phyloP scores from a whole-genome alignment of 2,888 invertebrate genomes.

The Smittia aterrima region DNA sequence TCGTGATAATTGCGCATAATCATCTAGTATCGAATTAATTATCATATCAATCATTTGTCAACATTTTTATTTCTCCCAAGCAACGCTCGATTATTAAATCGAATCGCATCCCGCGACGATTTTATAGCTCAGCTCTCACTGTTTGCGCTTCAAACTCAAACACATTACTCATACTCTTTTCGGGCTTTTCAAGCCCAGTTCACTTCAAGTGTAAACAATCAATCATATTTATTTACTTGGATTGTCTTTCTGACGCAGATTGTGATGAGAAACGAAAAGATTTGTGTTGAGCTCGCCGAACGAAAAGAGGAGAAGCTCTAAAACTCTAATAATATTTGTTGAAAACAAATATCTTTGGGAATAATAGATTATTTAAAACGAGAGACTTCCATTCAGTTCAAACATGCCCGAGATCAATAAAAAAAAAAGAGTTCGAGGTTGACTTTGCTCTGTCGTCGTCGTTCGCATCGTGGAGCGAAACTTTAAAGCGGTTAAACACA shows the following conservation, averaged over 20 bases:
- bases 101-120: neutral
- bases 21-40: constrained; percentile 28
- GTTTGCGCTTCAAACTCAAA: constrained; percentile 22
- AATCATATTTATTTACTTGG: constrained; percentile 9
- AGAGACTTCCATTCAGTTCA: constrained; percentile 25
- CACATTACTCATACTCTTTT: constrained; percentile 28
- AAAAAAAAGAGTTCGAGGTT: too few relatives aligned
- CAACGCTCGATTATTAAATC: neutral
- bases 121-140: constrained; percentile 37
- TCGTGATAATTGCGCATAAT: constrained; percentile 32
- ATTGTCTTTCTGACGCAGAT: neutral
- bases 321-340: constrained; percentile 41
- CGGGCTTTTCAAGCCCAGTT: neutral
- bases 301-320: constrained; percentile 37
- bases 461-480: neutral
- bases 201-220: constrained; percentile 35
- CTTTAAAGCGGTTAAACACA: neutral
- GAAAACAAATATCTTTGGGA: constrained; percentile 37
- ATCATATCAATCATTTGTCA: constrained; percentile 40
- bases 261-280: constrained; percentile 26
- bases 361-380: constrained; percentile 34
- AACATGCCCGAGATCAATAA: constrained; percentile 30
- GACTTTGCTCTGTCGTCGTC: neutral
- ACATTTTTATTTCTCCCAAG: neutral
- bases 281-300: neutral